Percentiles rank a stretch among this genome's conserved stretches.
phyloP scores from a whole-genome alignment of 2,113 vertebrate genomes.

The Oryzias woworae region DNA sequence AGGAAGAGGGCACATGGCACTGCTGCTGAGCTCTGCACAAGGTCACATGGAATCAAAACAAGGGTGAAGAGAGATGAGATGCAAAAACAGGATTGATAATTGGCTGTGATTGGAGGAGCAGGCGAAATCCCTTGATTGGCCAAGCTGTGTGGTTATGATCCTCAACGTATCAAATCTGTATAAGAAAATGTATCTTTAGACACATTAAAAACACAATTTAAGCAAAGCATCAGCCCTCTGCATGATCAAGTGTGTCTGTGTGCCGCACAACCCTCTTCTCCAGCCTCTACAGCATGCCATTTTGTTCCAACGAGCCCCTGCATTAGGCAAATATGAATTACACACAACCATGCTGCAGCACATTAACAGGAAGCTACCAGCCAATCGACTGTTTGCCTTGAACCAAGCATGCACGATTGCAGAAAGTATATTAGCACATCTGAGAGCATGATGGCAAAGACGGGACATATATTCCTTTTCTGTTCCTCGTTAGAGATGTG shows the following conservation, averaged over 20 bases:
- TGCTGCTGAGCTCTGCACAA: conserved; percentile 31
- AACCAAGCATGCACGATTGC: conserved; percentile 53
- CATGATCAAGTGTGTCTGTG: background rate
- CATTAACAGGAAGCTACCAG: conserved; percentile 46
- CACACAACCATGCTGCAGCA: conserved; percentile 55
- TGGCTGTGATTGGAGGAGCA: conserved; percentile 6
- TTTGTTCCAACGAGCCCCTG: conserved; percentile 42
- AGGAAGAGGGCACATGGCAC: conserved; percentile 24
- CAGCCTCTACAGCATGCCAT: conserved; percentile 18
- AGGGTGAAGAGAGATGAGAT: conserved; percentile 4
- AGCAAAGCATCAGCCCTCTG: conserved; percentile 1
- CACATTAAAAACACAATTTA: conserved; percentile 4
- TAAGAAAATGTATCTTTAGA: conserved; percentile 1
- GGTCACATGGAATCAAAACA: conserved; percentile 33
- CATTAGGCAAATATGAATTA: conserved; percentile 60
- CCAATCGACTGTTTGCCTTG: conserved; percentile 48
- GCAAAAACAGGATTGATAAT: conserved; percentile 1
- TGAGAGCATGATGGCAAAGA: conserved; percentile 35
- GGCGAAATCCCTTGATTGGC: conserved; percentile 6
- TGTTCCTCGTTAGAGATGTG: conserved; percentile 9
- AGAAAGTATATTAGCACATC: conserved; percentile 55
- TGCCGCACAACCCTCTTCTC: conserved; percentile 10
- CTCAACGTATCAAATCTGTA: conserved; percentile 10
- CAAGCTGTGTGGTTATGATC: background rate
- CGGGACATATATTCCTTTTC: conserved; percentile 32